Percentiles rank a stretch among this genome's conserved stretches.
Conservation (phyloP, 2,797 vertebrate species). For the Cirrhinus mrigala region DNA sequence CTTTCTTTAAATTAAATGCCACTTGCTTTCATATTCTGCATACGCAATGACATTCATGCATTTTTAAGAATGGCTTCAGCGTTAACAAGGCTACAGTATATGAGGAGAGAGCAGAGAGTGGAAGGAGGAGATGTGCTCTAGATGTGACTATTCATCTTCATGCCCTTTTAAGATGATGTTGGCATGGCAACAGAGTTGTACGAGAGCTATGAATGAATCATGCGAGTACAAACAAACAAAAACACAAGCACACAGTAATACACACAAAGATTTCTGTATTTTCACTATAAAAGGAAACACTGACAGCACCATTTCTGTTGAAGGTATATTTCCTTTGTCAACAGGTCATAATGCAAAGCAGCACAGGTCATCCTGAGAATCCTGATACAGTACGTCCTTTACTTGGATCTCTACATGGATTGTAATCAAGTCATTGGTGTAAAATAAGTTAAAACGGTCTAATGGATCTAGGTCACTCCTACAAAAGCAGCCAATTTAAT, state of each 20-base stretch:
- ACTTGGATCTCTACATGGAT: neutral
- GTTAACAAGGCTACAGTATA: neutral
- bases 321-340: neutral
- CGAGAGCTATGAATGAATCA: slow-evolving; percentile 39
- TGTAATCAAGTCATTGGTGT: neutral
- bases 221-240: slow-evolving; percentile 8
- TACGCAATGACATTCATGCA: neutral
- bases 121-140: neutral
- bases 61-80: slow-evolving; percentile 6
- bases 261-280: slow-evolving; percentile 9
- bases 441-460: neutral
- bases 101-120: neutral
- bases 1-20: neutral
- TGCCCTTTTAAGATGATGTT: slow-evolving; percentile 36
- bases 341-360: neutral
- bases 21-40: neutral
- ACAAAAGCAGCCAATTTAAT: slow-evolving; percentile 1
- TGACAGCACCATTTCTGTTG: neutral
- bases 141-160: slow-evolving; percentile 8
- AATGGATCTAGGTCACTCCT: slow-evolving; percentile 21
- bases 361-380: neutral
- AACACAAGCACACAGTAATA: neutral
- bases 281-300: neutral
- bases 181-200: slow-evolving; percentile 35
- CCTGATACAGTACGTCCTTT: neutral